These are phyloP conservation scores for Micoletzkya japonica DNA, from an alignment of 2,888 invertebrate species.

Conservation along the genomic window DNA sequence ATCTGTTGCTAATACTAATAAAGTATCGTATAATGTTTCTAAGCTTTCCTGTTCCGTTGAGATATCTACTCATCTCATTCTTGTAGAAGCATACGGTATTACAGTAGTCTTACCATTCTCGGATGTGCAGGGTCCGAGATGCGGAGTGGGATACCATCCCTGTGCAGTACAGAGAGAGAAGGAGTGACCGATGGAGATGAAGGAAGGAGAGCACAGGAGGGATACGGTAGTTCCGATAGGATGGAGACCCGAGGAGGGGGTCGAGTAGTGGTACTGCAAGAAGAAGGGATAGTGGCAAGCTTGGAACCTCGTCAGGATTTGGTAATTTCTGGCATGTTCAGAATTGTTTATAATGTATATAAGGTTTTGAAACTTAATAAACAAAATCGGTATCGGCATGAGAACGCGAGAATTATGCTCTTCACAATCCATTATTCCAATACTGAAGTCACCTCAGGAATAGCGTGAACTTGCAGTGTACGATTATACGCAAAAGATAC, in stretches of 20 bases:
- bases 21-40: neutral
- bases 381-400: neutral
- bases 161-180: conserved; percentile 7
- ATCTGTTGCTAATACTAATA: neutral
- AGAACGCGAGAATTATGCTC: no score
- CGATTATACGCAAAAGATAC: no score
- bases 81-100: no score
- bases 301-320: neutral
- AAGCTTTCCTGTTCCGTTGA: no score
- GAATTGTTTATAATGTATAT: neutral
- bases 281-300: neutral
- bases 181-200: conserved; percentile 7
- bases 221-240: conserved; percentile 1
- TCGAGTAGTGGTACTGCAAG: neutral
- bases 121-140: conserved; percentile 5
- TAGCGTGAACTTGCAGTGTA: no score
- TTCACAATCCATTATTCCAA: no score
- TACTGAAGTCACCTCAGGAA: no score
- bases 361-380: neutral
- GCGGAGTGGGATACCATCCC: conserved; percentile 20
- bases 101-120: neutral
- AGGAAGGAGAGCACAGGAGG: neutral
- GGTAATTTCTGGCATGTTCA: neutral
- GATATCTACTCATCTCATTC: no score
- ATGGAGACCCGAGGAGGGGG: conserved; percentile 11